Evolutionary conservation across 2,113 vertebrate genomes (phyloP).

Genomic region (Progne subis): DNA sequence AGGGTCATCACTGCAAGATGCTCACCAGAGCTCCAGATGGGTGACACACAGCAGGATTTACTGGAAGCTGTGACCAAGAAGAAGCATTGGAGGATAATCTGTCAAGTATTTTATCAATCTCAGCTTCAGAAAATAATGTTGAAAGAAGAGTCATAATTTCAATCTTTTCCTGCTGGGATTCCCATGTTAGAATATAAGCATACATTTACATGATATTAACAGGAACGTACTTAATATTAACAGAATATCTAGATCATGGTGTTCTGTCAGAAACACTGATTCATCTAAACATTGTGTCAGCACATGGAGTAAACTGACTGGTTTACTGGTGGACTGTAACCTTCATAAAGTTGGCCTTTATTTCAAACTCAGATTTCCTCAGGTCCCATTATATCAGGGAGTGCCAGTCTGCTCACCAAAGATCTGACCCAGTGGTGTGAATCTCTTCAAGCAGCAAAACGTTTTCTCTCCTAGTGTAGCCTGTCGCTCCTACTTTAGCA

Average conservation of each 20-base stretch:
- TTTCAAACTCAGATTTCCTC: neutral
- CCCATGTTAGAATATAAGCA: neutral
- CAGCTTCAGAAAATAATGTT: neutral
- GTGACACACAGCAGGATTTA: neutral
- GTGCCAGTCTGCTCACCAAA: neutral
- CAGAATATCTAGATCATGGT: neutral
- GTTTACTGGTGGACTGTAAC: neutral
- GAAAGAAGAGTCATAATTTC: neutral
- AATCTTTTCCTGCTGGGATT: neutral
- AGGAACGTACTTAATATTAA: neutral
- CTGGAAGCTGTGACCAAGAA: neutral
- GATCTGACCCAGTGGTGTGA: neutral
- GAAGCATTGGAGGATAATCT: neutral
- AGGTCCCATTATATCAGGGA: neutral
- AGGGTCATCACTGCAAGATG: rapidly evolving
- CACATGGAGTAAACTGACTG: neutral
- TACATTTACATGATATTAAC: neutral
- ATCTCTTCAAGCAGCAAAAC: neutral
- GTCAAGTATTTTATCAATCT: neutral
- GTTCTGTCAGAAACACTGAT: neutral
- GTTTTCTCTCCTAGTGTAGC: neutral
- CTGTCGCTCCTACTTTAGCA: neutral
- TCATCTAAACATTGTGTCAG: neutral
- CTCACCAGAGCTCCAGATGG: rapidly evolving
- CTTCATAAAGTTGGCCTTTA: neutral